Base-by-base conservation (phyloP, 2,888 invertebrate genomes). In the Coelinius sp. region DNA sequence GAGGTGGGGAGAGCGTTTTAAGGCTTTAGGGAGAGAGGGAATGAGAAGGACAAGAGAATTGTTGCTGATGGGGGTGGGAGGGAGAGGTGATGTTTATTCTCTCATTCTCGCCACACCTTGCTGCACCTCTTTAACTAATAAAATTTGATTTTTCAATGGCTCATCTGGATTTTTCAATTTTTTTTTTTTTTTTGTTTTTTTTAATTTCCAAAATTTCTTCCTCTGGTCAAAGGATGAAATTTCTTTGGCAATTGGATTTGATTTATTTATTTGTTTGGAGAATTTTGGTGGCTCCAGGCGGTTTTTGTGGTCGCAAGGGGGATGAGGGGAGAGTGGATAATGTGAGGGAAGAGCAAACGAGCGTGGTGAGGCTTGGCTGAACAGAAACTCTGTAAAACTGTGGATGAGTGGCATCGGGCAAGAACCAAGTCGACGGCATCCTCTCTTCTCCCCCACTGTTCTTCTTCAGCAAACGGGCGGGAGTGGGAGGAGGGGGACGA, bases 101-200 rank as follows among this genome's bases (percentile, higher is more conserved):
- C 81, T 82, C 81, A 81, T 71, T 73, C 71, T 73, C 81, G 84
- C 81, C 83, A 84, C 83, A 84, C 84, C 84, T 84, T 81, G 78
- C 75, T 70, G 73, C 75, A 77, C 82, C 80, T 78, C 78, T 70
- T 79, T 77, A 76, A 64, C 67, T 73, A 49, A 52, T 73, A 75
- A 76, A 79, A 81, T 80, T 25, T 10, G 1, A 49, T 49, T 49
- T 10, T 1, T 4, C 20, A 31, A 49, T 14, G 46, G 46, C 2
- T 20, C 46, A 49, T 20, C 17, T 2, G 46, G 17, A 49, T 20
- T 49, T 49, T 8, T 49, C 17, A 2, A 7, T 14, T 49, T 41
- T 41, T 38, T 41, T n/a, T n/a, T 5, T n/a, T n/a, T n/a, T n/a
- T n/a, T 41, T 10, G 35, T 10, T 41, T 41, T 41, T 41, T 41